Conservation (phyloP, 2,888 invertebrate species). For the Apamea crenata region DNA sequence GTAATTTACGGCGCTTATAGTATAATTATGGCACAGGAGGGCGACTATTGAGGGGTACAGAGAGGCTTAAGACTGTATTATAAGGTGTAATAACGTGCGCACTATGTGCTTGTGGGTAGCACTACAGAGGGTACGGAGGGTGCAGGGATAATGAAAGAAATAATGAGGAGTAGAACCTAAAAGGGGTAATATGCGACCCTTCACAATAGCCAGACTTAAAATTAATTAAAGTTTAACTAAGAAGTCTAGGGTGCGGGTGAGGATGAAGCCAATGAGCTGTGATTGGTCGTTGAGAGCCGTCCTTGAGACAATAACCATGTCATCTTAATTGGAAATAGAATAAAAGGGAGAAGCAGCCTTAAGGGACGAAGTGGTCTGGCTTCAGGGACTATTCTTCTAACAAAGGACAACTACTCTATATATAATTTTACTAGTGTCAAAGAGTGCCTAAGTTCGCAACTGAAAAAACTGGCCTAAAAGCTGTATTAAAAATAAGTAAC, state of each 20-base stretch:
- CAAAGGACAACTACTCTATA: background rate
- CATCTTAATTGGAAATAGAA: constrained; percentile 24
- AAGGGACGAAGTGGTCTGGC: constrained; percentile 6
- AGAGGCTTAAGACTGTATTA: constrained; percentile 64
- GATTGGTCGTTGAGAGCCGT: constrained; percentile 54
- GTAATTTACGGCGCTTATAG: constrained; percentile 69
- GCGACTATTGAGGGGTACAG: constrained; percentile 63
- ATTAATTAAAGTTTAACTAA: constrained; percentile 70
- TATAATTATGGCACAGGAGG: constrained; percentile 66
- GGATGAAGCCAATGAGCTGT: constrained; percentile 56
- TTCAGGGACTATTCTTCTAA: background rate
- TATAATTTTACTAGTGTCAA: background rate
- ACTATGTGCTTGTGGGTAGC: constrained; percentile 56
- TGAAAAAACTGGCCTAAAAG: no score
- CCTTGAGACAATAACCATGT: constrained; percentile 46
- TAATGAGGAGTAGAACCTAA: constrained; percentile 68
- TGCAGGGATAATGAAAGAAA: constrained; percentile 70
- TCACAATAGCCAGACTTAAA: constrained; percentile 67
- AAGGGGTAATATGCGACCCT: constrained; percentile 67
- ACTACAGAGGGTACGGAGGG: constrained; percentile 41
- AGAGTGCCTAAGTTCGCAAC: no score
- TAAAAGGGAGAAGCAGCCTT: background rate
- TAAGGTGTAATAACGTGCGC: constrained; percentile 65
- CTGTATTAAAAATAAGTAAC: background rate
- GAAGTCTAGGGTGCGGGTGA: constrained; percentile 44